phyloP scores from a whole-genome alignment of 2,888 invertebrate species.

The Zygaena filipendulae region DNA sequence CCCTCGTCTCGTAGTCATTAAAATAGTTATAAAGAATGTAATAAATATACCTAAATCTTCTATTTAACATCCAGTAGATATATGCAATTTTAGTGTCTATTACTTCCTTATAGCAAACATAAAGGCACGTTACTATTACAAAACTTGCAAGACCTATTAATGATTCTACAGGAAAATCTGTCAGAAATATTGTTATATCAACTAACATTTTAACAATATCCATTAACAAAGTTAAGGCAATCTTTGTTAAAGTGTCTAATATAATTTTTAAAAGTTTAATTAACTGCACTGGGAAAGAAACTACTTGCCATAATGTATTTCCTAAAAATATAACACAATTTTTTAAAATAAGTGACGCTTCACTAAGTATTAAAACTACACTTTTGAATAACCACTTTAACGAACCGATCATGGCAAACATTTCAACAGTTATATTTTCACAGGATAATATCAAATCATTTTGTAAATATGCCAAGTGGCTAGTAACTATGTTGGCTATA shows the following conservation, averaged over 20 bases:
- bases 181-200: slow-evolving; percentile 47
- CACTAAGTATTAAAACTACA: slow-evolving; percentile 26
- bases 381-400: slow-evolving; percentile 25
- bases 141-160: slow-evolving; percentile 48
- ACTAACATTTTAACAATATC: slow-evolving; percentile 42
- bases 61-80: slow-evolving; percentile 39
- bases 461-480: slow-evolving; percentile 23
- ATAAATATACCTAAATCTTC: slow-evolving; percentile 45
- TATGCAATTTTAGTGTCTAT: slow-evolving; percentile 26
- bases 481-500: slow-evolving; percentile 18
- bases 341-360: slow-evolving; percentile 34
- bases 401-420: slow-evolving; percentile 20
- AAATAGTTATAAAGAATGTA: slow-evolving; percentile 46
- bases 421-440: slow-evolving; percentile 22
- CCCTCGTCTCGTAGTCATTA: slow-evolving; percentile 43
- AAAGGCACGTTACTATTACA: slow-evolving; percentile 39
- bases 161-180: slow-evolving; percentile 58
- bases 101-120: slow-evolving; percentile 37
- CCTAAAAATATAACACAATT: slow-evolving; percentile 39
- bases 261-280: slow-evolving; percentile 34
- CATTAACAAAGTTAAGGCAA: slow-evolving; percentile 23
- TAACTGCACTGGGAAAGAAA: slow-evolving; percentile 49
- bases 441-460: slow-evolving; percentile 23
- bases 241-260: slow-evolving; percentile 24
- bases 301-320: slow-evolving; percentile 46